Base-by-base conservation (phyloP, 2,888 invertebrate genomes). In the Ceramica pisi region DNA sequence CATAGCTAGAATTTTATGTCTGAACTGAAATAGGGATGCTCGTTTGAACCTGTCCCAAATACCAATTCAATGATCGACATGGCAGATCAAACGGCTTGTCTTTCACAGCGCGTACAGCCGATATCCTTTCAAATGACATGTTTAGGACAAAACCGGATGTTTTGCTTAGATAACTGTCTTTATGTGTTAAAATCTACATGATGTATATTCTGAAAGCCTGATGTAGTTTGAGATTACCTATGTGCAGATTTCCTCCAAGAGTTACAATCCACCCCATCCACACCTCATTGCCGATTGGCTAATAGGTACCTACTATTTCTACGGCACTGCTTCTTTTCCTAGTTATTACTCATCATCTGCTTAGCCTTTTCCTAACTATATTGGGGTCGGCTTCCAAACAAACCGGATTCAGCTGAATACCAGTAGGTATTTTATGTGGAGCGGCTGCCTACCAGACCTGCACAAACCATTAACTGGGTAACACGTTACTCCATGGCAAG, bases 21-120 rank as follows among this genome's bases (percentile, higher is more conserved):
- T 46, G 71, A 41, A 41, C 51, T 53, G 61, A 72, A 69, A 70
- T 50, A 61, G 63, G 51, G 50, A 59, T 67, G 64, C 46, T 72
- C 62, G 56, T 26, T 48, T 21, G 35, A 31, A 53, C 19, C 48
- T 48, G 1, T 59, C 38, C 50, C 14, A 12, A 57, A 74, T 80
- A 59, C 14, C 51, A 46, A n/a, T 38, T 38, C 38, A 21, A 41
- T 19, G n/a, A 48, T 57, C 38, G 38, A 57, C 57, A 21, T 61
- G 35, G 44, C 19, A 51, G 70, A 84, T 84, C 75, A 78, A 79
- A 79, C 61, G 53, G 46, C 51, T 31, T 75, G 71, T 70, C 73
- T 70, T 73, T 67, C 50, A 59, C 63, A 69, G 19, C 1, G 4
- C n/a, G 41, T 62, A 63, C 55, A 46, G 44, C 7, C 19, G 35